A percentile compares a stretch with the other conserved stretches of the same genome.
Evolutionary conservation across 2,113 vertebrate species (phyloP).

Genomic region (Strix aluco): DNA sequence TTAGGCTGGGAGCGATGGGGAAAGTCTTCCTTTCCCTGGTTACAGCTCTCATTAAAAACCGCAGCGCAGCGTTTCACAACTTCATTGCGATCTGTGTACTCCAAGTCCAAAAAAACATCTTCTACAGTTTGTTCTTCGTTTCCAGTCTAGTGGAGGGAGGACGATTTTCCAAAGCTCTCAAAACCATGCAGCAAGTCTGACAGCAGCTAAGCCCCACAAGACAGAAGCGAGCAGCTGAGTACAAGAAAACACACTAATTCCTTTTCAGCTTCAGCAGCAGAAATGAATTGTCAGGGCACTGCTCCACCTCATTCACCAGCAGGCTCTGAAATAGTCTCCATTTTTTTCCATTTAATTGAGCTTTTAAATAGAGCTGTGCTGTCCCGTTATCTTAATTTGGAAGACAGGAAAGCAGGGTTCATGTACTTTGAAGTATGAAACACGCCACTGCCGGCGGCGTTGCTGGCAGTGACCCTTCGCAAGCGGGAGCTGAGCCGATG

Average conservation of each 20-base stretch:
- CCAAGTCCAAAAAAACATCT: background rate
- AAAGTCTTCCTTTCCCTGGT: background rate
- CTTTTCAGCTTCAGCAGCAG: background rate
- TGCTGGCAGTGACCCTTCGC: fast-evolving
- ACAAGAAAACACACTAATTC: background rate
- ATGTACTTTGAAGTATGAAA: background rate
- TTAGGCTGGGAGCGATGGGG: background rate
- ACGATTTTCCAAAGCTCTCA: background rate
- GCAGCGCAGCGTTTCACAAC: background rate
- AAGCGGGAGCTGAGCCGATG: background rate
- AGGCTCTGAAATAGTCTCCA: background rate
- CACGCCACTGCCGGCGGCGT: fast-evolving
- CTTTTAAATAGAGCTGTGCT: background rate
- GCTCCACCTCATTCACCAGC: background rate
- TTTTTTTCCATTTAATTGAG: background rate
- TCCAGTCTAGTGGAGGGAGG: background rate
- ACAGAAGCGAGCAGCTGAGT: background rate
- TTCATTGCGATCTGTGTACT: background rate
- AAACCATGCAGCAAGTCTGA: background rate
- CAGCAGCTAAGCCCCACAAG: background rate
- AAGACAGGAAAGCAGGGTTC: background rate
- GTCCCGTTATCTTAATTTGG: background rate
- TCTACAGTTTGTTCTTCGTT: background rate
- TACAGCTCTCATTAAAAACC: background rate
- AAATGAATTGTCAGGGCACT: background rate